Evolutionary conservation across 2,797 vertebrate species (phyloP).

Genomic region (Benthosema pterotum): DNA sequence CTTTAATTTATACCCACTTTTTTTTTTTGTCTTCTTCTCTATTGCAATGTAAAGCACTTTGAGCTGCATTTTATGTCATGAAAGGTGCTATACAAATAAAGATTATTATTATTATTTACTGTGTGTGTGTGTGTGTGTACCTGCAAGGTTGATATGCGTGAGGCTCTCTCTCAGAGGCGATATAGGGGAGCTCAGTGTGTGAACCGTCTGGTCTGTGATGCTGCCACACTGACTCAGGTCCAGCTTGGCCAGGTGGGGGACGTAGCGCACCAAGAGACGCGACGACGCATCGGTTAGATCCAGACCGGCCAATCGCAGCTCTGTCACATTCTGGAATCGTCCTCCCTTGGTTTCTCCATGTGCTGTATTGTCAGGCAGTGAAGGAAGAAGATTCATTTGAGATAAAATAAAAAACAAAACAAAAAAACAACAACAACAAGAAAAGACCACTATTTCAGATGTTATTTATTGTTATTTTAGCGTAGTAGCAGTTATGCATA

Average conservation of each 20-base stretch:
- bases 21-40: too few species aligned
- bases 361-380: constrained; percentile 63
- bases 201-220: constrained; percentile 86
- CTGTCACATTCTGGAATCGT: constrained; percentile 86
- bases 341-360: constrained; percentile 83
- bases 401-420: too few species aligned
- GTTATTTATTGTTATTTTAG: too few species aligned
- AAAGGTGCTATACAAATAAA: too few species aligned
- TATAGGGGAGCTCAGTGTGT: constrained; percentile 84
- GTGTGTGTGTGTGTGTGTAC: constrained; percentile 62
- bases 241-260: constrained; percentile 85
- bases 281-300: constrained; percentile 85
- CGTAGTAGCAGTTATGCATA: too few species aligned
- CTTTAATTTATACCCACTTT: too few species aligned
- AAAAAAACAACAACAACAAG: too few species aligned
- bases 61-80: too few species aligned
- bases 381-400: constrained; percentile 2
- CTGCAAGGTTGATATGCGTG: constrained; percentile 87
- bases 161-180: constrained; percentile 88
- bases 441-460: too few species aligned
- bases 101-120: too few species aligned
- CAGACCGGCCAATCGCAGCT: constrained; percentile 85
- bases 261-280: constrained; percentile 85
- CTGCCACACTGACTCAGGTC: constrained; percentile 90
- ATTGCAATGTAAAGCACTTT: too few species aligned